Evolutionary conservation across 2,797 vertebrate species (phyloP).

Genomic region (Danio jaintianensis): DNA sequence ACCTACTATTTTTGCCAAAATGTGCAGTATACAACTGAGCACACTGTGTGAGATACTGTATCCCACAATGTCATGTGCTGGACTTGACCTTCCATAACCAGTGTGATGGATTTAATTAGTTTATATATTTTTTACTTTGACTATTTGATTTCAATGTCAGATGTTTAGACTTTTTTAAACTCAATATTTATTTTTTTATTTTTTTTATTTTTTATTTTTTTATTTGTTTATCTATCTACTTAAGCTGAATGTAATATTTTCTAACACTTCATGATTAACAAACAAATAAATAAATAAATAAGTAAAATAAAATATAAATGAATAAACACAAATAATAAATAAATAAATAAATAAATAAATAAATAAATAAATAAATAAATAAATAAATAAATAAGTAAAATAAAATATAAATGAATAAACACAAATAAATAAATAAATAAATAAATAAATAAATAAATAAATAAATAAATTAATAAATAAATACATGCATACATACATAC

Average conservation of each 20-base stretch:
- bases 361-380: too few species aligned
- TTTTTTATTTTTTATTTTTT: neutral
- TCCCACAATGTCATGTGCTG: slow-evolving; percentile 19
- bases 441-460: too few species aligned
- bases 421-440: neutral
- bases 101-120: slow-evolving; percentile 17
- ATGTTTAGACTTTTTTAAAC: neutral
- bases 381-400: too few species aligned
- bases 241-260: too few species aligned
- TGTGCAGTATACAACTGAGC: neutral
- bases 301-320: too few species aligned
- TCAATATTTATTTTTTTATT: neutral
- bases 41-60: neutral
- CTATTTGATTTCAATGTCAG: slow-evolving; percentile 6
- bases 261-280: neutral
- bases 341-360: too few species aligned
- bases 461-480: too few species aligned
- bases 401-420: neutral
- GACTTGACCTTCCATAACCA: slow-evolving; percentile 19
- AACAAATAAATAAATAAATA: too few species aligned
- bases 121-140: neutral
- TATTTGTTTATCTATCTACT: too few species aligned
- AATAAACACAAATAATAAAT: too few species aligned
- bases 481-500: too few species aligned
- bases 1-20: neutral